phyloP scores from a whole-genome alignment of 2,797 vertebrate species.

The Enteromius trimaculatus region DNA sequence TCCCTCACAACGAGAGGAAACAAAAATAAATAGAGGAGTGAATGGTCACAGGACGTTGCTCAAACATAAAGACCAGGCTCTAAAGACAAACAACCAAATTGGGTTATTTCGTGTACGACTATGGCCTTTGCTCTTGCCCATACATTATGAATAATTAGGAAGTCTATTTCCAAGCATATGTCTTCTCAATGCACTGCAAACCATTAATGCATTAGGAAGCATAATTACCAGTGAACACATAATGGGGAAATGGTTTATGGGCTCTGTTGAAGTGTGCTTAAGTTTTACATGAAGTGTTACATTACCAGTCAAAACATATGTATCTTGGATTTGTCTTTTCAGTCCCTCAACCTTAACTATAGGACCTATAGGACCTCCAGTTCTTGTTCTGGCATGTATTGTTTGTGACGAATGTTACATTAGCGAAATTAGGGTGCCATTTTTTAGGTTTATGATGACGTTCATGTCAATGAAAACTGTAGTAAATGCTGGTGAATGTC shows the following conservation, averaged over 20 bases:
- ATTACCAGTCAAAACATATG: background rate
- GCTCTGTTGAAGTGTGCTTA: background rate
- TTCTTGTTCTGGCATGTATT: background rate
- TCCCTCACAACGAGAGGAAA: conserved; percentile 66
- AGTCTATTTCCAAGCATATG: conserved; percentile 15
- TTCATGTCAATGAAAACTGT: conserved; percentile 34
- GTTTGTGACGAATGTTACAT: conserved; percentile 5
- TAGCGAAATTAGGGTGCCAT: background rate
- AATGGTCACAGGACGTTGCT: conserved; percentile 61
- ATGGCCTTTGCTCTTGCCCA: conserved; percentile 49
- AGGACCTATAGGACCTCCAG: background rate
- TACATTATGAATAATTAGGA: conserved; percentile 47
- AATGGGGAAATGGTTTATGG: conserved; percentile 29
- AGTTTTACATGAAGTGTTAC: background rate
- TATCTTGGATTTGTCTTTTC: background rate
- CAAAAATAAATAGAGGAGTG: conserved; percentile 63
- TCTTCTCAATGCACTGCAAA: conserved; percentile 46
- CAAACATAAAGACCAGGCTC: conserved; percentile 61
- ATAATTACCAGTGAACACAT: conserved; percentile 21
- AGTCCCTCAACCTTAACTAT: background rate
- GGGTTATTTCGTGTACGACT: conserved; percentile 46
- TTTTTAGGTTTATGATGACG: conserved; percentile 35
- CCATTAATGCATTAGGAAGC: conserved; percentile 46
- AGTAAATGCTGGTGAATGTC: conserved; percentile 38
- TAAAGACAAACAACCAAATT: conserved; percentile 55